Evolutionary conservation across 2,113 vertebrate genomes (phyloP).

Genomic region (Mormoops blainvillei): DNA sequence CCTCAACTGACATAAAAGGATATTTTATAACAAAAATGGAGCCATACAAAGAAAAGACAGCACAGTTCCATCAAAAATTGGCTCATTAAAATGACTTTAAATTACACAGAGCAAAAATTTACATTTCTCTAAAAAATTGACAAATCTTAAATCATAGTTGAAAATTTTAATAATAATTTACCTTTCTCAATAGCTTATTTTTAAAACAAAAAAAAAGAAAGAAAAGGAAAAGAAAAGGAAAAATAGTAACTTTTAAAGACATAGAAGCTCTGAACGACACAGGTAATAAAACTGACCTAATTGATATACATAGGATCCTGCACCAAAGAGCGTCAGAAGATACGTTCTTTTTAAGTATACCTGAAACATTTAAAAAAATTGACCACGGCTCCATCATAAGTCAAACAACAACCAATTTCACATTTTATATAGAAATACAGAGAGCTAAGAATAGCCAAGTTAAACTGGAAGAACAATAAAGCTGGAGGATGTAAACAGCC

Average conservation of each 20-base stretch:
- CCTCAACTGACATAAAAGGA: background rate
- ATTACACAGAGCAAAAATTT: background rate
- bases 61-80: background rate
- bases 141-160: background rate
- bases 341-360: background rate
- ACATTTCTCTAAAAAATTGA: background rate
- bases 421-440: background rate
- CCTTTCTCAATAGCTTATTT: background rate
- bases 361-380: background rate
- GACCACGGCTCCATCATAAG: background rate
- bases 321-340: background rate
- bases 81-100: background rate
- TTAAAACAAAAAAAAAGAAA: background rate
- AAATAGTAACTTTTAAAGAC: background rate
- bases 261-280: background rate
- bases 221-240: background rate
- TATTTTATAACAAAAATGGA: background rate
- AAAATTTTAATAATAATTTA: background rate
- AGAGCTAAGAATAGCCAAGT: background rate
- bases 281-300: background rate
- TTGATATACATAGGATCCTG: background rate
- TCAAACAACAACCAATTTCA: background rate
- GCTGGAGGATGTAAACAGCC: background rate
- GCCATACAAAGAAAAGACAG: background rate
- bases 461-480: conserved; percentile 13